Conservation (phyloP, 2,113 vertebrate genomes). For the Poeciliopsis prolifica region DNA sequence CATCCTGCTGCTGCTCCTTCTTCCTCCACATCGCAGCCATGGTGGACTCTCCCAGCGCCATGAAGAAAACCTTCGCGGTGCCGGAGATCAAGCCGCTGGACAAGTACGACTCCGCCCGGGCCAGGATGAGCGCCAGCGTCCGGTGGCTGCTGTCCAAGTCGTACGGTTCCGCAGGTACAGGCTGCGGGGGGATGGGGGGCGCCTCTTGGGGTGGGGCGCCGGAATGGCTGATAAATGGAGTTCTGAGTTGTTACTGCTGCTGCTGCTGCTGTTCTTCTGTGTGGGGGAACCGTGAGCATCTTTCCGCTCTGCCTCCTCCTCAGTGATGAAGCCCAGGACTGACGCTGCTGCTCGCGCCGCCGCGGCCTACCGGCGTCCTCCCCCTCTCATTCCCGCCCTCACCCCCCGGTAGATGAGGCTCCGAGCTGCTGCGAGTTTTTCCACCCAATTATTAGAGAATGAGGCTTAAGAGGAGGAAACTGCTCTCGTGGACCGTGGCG, state of each 20-base stretch:
- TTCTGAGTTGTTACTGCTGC: not conserved
- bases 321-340: not conserved
- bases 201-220: slow-evolving; percentile 66
- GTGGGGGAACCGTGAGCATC: slow-evolving; percentile 9
- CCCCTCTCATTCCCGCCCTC: too few relatives aligned
- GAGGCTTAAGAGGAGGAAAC: slow-evolving; percentile 14
- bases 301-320: slow-evolving; percentile 6
- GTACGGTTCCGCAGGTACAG: slow-evolving; percentile 85
- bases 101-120: slow-evolving; percentile 86
- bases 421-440: not conserved
- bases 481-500: not conserved
- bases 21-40: slow-evolving; percentile 72
- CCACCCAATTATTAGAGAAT: not conserved
- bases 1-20: slow-evolving; percentile 39
- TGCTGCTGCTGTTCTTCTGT: not conserved
- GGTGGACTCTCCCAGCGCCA: slow-evolving; percentile 82
- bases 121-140: slow-evolving; percentile 85
- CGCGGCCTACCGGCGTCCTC: not conserved
- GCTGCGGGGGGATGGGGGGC: not conserved
- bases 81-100: slow-evolving; percentile 91
- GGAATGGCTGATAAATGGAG: slow-evolving; percentile 21
- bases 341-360: too few relatives aligned
- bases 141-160: slow-evolving; percentile 87
- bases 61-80: slow-evolving; percentile 84
- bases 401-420: not conserved